Percentiles rank a stretch among this genome's conserved stretches.
Conservation (phyloP, 2,888 invertebrate genomes). For the Lithophane semibrunnea region DNA sequence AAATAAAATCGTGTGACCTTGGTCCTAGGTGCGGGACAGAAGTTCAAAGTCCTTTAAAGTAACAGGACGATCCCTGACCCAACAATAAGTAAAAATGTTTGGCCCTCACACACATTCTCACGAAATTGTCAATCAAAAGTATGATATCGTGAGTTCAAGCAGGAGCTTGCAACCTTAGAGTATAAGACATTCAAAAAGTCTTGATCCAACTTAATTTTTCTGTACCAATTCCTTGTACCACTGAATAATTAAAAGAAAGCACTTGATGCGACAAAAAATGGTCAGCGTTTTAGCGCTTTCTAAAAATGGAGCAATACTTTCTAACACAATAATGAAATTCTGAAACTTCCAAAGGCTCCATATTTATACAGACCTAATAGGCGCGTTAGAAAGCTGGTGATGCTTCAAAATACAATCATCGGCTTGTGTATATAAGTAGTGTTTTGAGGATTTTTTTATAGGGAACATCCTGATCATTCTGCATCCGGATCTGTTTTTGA, state of each 20-base stretch:
- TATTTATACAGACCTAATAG: background rate
- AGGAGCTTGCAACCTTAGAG: conserved; percentile 38
- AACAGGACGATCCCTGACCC: conserved; percentile 18
- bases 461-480: too few relatives aligned
- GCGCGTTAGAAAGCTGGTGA: background rate
- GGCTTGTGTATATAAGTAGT: background rate
- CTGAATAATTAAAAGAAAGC: background rate
- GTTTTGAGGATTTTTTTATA: background rate
- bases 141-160: conserved; percentile 25
- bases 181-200: background rate
- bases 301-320: background rate
- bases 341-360: too few relatives aligned
- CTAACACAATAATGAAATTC: too few relatives aligned
- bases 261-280: background rate
- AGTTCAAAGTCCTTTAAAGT: conserved; percentile 4
- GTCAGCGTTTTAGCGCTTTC: background rate
- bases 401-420: background rate
- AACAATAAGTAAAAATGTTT: conserved; percentile 10
- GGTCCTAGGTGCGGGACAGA: background rate
- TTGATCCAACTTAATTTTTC: background rate
- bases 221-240: background rate
- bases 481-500: background rate
- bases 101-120: conserved; percentile 36
- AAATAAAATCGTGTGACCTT: background rate
- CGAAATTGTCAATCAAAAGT: conserved; percentile 33